Evolutionary conservation across 2,113 vertebrate genomes (phyloP).

Genomic region (Isurus oxyrinchus): DNA sequence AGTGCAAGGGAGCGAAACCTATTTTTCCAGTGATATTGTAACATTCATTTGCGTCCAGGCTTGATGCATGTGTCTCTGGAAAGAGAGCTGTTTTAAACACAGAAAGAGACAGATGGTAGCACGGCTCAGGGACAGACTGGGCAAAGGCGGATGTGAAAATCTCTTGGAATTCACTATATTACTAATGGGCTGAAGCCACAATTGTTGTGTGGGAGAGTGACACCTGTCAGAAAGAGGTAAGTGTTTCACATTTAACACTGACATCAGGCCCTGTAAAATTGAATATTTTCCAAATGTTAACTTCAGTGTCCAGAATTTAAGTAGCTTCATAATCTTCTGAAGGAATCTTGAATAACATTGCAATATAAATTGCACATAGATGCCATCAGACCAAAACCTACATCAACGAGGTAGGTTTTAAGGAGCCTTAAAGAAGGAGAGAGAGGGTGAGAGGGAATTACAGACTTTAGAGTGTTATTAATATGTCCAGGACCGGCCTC

Average conservation of each 20-base stretch:
- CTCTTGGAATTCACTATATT: background rate
- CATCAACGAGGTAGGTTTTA: too few relatives aligned
- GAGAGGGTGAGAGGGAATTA: too few relatives aligned
- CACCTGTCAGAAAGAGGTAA: background rate
- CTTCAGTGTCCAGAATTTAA: background rate
- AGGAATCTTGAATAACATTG: too few relatives aligned
- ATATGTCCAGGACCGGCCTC: too few relatives aligned
- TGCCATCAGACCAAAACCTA: too few relatives aligned
- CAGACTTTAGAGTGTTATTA: too few relatives aligned
- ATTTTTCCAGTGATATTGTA: background rate
- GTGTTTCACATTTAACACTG: background rate
- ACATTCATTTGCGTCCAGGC: background rate
- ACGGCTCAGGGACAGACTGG: background rate
- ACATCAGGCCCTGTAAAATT: background rate
- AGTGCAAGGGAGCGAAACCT: background rate
- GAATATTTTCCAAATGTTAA: background rate
- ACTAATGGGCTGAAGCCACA: too few relatives aligned
- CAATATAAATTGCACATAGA: background rate
- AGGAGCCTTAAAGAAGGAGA: too few relatives aligned
- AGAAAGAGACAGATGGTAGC: background rate
- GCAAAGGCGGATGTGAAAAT: background rate
- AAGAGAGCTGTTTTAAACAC: background rate
- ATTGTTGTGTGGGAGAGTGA: background rate
- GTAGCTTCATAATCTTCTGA: background rate
- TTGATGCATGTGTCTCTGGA: background rate